These are phyloP conservation scores for Pristionchus entomophagus DNA, from an alignment of 2,888 invertebrate genomes.

Conservation along the genomic window DNA sequence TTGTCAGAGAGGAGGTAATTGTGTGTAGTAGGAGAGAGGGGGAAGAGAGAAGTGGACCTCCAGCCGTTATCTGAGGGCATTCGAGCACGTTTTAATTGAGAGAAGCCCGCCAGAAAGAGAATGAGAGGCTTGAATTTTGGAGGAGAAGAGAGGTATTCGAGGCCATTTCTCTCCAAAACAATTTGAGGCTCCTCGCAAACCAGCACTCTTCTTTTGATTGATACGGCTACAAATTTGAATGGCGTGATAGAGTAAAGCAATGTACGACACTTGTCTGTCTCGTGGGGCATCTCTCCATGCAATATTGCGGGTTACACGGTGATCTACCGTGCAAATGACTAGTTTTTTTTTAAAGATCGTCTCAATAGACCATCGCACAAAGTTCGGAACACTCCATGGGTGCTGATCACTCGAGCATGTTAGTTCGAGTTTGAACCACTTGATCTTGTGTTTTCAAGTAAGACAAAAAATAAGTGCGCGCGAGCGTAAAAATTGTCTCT, in stretches of 20 bases:
- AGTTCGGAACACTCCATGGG: too few relatives aligned
- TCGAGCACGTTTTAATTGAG: constrained; percentile 33
- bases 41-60: neutral
- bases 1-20: constrained; percentile 31
- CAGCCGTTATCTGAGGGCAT: constrained; percentile 22
- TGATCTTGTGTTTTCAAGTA: neutral
- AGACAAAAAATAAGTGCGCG: neutral
- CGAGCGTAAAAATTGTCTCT: constrained; percentile 28
- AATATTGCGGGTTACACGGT: too few relatives aligned
- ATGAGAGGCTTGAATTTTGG: constrained; percentile 10
- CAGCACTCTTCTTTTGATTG: constrained; percentile 22
- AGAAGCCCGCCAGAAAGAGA: neutral
- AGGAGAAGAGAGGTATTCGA: neutral
- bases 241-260: too few relatives aligned
- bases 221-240: neutral
- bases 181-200: constrained; percentile 1
- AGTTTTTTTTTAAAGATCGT: too few relatives aligned
- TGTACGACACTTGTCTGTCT: too few relatives aligned
- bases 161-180: constrained; percentile 25
- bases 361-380: too few relatives aligned
- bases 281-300: too few relatives aligned
- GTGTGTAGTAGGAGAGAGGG: constrained; percentile 11
- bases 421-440: neutral
- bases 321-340: too few relatives aligned
- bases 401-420: neutral